Percentiles rank a stretch among this genome's conserved stretches.
Evolutionary conservation across 2,797 vertebrate genomes (phyloP).

Genomic region (Todus mexicanus): DNA sequence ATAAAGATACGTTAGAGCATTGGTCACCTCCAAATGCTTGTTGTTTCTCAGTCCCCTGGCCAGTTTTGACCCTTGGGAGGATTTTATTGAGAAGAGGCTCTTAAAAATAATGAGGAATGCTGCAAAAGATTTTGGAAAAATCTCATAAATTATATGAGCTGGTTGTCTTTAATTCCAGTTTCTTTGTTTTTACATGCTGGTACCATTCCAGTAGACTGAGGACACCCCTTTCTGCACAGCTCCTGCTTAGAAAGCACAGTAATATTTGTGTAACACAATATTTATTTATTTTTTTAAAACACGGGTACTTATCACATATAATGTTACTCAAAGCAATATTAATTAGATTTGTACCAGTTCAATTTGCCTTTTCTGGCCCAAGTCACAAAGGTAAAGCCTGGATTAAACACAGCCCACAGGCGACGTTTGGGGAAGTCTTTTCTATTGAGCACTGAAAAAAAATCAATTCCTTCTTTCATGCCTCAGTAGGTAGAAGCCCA

Average conservation of each 20-base stretch:
- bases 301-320: not conserved
- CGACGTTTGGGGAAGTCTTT: not conserved
- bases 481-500: not conserved
- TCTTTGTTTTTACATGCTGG: not conserved
- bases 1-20: not conserved
- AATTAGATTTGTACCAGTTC: not conserved
- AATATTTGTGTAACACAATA: too few relatives aligned
- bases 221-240: accelerated
- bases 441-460: accelerated
- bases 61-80: not conserved
- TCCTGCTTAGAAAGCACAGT: not conserved
- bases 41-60: not conserved
- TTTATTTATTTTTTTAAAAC: too few relatives aligned
- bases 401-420: not conserved
- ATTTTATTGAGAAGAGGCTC: not conserved
- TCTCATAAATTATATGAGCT: not conserved
- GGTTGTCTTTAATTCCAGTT: not conserved
- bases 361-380: not conserved
- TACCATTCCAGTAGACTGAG: not conserved
- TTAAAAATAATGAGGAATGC: not conserved
- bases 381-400: not conserved
- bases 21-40: not conserved
- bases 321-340: not conserved
- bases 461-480: not conserved
- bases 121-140: not conserved